These are phyloP conservation scores for Teleiodes luculella DNA, from an alignment of 2,888 invertebrate genomes.

Conservation along the genomic window DNA sequence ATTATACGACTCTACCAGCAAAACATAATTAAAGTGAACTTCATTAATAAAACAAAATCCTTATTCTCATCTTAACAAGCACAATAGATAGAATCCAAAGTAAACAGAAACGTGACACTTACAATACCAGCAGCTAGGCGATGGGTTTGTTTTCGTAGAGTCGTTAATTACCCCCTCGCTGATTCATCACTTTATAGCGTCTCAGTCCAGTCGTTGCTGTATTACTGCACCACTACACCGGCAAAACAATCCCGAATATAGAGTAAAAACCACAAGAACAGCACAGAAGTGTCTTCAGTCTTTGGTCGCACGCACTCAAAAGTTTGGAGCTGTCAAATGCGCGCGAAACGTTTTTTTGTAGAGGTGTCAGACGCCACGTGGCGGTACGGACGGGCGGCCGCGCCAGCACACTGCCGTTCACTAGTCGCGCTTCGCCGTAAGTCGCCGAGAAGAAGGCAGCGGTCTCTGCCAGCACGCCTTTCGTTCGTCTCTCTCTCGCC, in stretches of 20 bases:
- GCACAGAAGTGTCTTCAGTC: conserved; percentile 32
- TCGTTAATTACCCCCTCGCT: conserved; percentile 75
- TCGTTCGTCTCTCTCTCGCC: conserved; percentile 75
- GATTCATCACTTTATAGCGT: conserved; percentile 77
- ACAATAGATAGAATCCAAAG: conserved; percentile 10
- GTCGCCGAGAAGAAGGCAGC: conserved; percentile 77
- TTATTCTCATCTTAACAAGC: conserved; percentile 6
- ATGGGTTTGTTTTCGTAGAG: conserved; percentile 70
- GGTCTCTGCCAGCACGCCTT: conserved; percentile 76
- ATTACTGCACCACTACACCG: conserved; percentile 59
- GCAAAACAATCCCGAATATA: conserved; percentile 37
- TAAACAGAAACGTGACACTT: conserved; percentile 40
- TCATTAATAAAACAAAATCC: conserved; percentile 1
- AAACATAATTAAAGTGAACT: not conserved
- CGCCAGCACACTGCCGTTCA: conserved; percentile 75
- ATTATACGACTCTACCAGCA: not conserved
- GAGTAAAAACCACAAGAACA: conserved; percentile 25
- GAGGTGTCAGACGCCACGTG: conserved; percentile 58
- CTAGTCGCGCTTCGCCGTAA: conserved; percentile 74
- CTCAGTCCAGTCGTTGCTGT: conserved; percentile 64
- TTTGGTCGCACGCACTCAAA: conserved; percentile 56
- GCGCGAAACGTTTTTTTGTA: conserved; percentile 70
- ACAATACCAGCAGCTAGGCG: conserved; percentile 60
- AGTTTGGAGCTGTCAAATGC: conserved; percentile 65
- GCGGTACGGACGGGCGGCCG: conserved; percentile 60